These are phyloP conservation scores for Archocentrus centrarchus DNA, from an alignment of 2,113 vertebrate species.

Conservation along the genomic window DNA sequence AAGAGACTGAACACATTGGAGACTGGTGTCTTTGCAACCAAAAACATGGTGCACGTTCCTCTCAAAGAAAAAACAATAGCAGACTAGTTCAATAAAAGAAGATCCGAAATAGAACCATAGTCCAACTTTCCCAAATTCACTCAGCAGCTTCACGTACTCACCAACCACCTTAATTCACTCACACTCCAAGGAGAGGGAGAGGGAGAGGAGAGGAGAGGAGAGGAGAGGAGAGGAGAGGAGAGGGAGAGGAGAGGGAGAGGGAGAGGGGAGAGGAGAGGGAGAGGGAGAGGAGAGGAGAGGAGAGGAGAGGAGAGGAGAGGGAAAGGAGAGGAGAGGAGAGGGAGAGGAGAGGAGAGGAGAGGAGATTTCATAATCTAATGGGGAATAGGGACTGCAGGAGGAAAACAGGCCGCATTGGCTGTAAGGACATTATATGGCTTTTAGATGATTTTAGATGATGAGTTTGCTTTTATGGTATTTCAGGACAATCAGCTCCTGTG, in stretches of 20 bases:
- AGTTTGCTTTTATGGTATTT: conserved; percentile 59
- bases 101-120: too few relatives aligned
- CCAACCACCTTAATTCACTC: too few relatives aligned
- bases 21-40: too few relatives aligned
- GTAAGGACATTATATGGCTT: conserved; percentile 67
- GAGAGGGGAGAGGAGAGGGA: conserved; percentile 7
- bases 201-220: background rate
- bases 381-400: conserved; percentile 14
- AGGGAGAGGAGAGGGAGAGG: background rate
- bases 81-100: too few relatives aligned
- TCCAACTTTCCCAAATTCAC: too few relatives aligned
- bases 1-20: too few relatives aligned
- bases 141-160: too few relatives aligned
- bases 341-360: conserved; percentile 17
- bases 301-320: too few relatives aligned
- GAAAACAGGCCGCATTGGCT: conserved; percentile 17
- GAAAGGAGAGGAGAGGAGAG: background rate
- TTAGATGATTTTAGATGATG: conserved; percentile 69
- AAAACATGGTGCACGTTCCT: too few relatives aligned
- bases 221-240: conserved; percentile 13
- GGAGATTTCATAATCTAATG: conserved; percentile 61
- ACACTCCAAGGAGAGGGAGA: too few relatives aligned
- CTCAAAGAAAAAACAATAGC: too few relatives aligned
- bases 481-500: conserved; percentile 54
- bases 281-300: too few relatives aligned